Evolutionary conservation across 1,140 invertebrate species (phyloP).

Genomic region (Trissolcus basalis): DNA sequence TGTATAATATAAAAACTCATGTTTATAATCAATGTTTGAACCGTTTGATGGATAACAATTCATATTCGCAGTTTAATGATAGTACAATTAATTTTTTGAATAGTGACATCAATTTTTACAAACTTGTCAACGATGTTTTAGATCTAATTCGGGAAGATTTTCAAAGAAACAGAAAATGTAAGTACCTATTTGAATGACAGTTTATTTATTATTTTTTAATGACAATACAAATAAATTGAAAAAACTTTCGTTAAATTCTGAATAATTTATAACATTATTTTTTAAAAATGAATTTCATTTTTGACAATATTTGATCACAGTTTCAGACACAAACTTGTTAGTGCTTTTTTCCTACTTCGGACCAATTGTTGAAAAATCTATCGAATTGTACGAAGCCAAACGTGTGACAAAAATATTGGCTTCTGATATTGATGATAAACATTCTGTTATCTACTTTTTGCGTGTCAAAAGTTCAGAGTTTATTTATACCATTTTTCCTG

Average conservation of each 20-base stretch:
- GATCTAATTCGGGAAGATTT: slow-evolving; percentile 11
- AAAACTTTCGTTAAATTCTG: neutral
- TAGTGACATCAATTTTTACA: slow-evolving; percentile 14
- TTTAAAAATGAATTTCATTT: neutral
- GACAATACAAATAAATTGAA: neutral
- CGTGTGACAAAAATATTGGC: slow-evolving; percentile 70
- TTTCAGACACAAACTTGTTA: slow-evolving; percentile 77
- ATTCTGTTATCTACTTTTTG: slow-evolving; percentile 69
- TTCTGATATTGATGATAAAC: slow-evolving; percentile 57
- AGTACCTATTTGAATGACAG: neutral
- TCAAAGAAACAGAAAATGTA: slow-evolving; percentile 13
- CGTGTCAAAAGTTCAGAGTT: slow-evolving; percentile 78
- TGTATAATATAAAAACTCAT: no score
- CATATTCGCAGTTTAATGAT: no score
- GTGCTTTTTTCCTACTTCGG: slow-evolving; percentile 78
- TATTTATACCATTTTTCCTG: slow-evolving; percentile 78
- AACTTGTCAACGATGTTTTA: slow-evolving; percentile 6
- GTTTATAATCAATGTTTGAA: no score
- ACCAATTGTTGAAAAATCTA: slow-evolving; percentile 75
- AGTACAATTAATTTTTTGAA: no score
- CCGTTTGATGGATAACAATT: no score
- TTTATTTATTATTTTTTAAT: neutral
- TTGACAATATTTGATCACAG: slow-evolving; percentile 52
- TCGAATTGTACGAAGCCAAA: slow-evolving; percentile 79
- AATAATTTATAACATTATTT: no score